Base-by-base conservation (phyloP, 53 echinoderm and acorn worm species). In the Hippasteria phrygiana region DNA sequence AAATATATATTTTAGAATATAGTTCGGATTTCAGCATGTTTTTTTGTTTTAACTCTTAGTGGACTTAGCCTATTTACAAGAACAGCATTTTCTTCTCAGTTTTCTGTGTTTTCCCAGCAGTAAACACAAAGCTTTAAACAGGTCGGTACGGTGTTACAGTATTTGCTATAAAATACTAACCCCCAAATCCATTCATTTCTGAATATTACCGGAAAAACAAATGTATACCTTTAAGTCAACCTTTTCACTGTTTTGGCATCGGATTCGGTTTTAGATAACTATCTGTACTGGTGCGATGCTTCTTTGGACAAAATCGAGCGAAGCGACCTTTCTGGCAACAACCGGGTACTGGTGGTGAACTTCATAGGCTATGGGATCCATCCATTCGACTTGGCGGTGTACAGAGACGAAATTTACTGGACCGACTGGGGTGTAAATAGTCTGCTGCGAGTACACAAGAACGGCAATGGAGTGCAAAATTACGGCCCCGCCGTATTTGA, bases 201-300 rank as follows among this genome's bases (percentile, higher is more conserved):
- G 5, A 7, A 45, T 45, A 7, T 45, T 45, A 11, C 46, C 46
- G 5, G 11, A 45, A 45, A 11, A 45, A 45, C 12, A 14, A 6
- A 17, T 14, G 51, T 14, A 51, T 51, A 17, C 51, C 9, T 51
- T 2, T 51, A 51, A 51, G 51, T 2, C 0, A 59, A 24, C 20
- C 26, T 59, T 9, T 59, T 9, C 26, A 17, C 26, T 8, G 26
- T 59, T 26, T 59, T 59, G n/a, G 7, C 3, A 3, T 59, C 59
- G 94, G 96, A 37, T n/a, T n/a, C n/a, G n/a, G n/a, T 16, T 75
- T n/a, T 39, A 96, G 96, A 37, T 6, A 47, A 66, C 37, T 59
- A 87, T 16, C 80, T 97, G 59, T 97, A 93, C 76, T 97, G 97
- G 97, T 93, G 93, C 37, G 97, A 97, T 63, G 95, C 88, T 2